Evolutionary conservation across 2,113 vertebrate species (phyloP).

Genomic region (Percina caprodes): DNA sequence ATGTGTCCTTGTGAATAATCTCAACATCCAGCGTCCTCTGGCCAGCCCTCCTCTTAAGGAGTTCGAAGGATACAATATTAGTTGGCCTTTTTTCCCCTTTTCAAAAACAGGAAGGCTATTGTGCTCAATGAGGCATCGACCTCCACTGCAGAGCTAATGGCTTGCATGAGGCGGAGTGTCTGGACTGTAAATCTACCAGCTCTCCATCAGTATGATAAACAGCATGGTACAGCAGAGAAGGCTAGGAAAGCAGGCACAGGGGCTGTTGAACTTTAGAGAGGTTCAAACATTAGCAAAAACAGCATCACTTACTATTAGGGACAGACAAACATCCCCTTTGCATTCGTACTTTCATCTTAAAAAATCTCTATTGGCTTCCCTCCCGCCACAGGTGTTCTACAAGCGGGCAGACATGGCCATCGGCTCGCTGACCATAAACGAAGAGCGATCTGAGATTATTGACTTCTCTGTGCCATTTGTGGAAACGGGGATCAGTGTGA

Average conservation of each 20-base stretch:
- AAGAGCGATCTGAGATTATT: conserved; percentile 96
- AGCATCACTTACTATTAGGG: conserved; percentile 22
- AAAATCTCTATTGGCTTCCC: neutral
- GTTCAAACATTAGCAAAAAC: neutral
- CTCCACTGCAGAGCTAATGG: conserved; percentile 50
- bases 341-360: neutral
- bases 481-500: conserved; percentile 98
- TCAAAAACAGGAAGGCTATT: conserved; percentile 45
- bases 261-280: neutral
- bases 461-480: conserved; percentile 99
- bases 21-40: conserved; percentile 17
- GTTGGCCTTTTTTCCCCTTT: conserved; percentile 3
- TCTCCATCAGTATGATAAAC: conserved; percentile 55
- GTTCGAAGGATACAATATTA: conserved; percentile 39
- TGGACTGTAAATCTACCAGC: conserved; percentile 60
- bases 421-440: conserved; percentile 97
- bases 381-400: conserved; percentile 91
- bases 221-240: neutral
- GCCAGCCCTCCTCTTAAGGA: conserved; percentile 1
- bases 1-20: conserved; percentile 64
- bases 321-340: neutral
- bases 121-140: conserved; percentile 62
- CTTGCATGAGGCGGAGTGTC: conserved; percentile 49
- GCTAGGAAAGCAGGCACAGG: neutral
- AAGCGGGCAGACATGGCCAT: conserved; percentile 98